Conservation (phyloP, 2,797 vertebrate genomes). For the Chromis chromis region DNA sequence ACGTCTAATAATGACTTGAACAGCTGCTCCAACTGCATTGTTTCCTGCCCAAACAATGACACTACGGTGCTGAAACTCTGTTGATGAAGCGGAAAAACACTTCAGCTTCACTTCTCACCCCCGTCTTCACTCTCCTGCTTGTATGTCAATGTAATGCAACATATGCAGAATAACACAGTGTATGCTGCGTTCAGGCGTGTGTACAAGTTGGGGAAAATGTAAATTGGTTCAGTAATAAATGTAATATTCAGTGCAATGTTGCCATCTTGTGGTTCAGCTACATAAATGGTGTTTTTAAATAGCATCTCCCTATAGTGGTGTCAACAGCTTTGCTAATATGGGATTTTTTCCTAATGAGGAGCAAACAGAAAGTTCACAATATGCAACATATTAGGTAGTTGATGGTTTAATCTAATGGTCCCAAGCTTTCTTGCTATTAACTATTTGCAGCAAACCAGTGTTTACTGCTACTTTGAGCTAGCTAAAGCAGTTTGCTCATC, state of each 20-base stretch:
- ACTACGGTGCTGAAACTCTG: not conserved
- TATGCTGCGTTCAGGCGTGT: not conserved
- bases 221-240: not conserved
- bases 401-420: not conserved
- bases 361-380: not conserved
- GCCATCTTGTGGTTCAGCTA: conserved; percentile 62
- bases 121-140: not conserved
- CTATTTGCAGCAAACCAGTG: too few relatives aligned
- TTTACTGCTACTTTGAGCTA: too few relatives aligned
- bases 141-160: not conserved
- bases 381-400: not conserved
- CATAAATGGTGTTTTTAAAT: not conserved
- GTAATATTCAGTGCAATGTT: conserved; percentile 18
- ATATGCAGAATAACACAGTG: not conserved
- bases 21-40: conserved; percentile 1
- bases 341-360: not conserved
- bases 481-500: too few relatives aligned
- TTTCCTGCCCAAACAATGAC: not conserved
- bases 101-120: not conserved
- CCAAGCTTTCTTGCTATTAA: too few relatives aligned
- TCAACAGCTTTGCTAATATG: not conserved
- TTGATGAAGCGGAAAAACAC: not conserved
- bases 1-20: not conserved
- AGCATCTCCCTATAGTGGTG: not conserved
- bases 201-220: not conserved